A percentile compares a stretch with the other conserved stretches of the same genome.
Conservation (phyloP, 2,113 vertebrate genomes). For the Ceyx margarethae region DNA sequence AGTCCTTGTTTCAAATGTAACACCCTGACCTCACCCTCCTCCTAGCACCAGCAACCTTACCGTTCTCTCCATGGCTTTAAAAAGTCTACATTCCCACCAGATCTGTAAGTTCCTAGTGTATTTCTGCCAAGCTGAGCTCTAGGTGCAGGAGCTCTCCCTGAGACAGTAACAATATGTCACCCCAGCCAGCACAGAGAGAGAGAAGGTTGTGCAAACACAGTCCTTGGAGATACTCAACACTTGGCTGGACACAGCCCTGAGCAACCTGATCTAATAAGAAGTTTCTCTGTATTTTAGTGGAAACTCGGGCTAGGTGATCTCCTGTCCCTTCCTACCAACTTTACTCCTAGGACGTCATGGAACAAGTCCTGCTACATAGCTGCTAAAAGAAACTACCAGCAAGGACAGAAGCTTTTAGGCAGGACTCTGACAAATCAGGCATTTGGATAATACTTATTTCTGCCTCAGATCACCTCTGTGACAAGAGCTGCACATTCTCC, state of each 20-base stretch:
- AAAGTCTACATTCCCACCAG: neutral
- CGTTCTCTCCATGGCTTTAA: neutral
- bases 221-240: neutral
- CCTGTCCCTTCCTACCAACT: neutral
- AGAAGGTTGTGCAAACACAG: neutral
- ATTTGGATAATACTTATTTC: neutral
- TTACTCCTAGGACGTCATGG: neutral
- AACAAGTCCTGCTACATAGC: neutral
- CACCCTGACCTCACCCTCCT: neutral
- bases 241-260: neutral
- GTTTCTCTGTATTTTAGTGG: neutral
- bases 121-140: neutral
- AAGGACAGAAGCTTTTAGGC: neutral
- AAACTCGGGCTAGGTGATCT: neutral
- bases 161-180: neutral
- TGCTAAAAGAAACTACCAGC: neutral
- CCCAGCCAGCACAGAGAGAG: neutral
- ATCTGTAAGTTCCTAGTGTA: accelerated
- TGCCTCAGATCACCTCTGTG: neutral
- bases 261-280: neutral
- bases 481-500: neutral
- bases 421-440: neutral
- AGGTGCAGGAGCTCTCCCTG: neutral
- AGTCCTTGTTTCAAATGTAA: neutral
- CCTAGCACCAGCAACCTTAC: neutral